A percentile compares a stretch with the other conserved stretches of the same genome.
phyloP scores from a whole-genome alignment of 1,140 invertebrate genomes.

The Lepidurus packardi region DNA sequence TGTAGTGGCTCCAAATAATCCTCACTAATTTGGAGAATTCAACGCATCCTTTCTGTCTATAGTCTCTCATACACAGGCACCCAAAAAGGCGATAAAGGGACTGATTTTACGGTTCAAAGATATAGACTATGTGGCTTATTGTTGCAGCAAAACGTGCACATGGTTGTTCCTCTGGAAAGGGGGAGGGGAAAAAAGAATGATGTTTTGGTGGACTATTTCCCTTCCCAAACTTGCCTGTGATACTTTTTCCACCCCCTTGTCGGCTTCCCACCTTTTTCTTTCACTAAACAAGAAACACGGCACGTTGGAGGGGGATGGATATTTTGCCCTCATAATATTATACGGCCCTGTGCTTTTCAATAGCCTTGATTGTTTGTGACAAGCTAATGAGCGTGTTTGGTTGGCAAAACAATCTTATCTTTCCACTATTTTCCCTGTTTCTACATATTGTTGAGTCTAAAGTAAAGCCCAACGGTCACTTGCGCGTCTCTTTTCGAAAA shows the following conservation, averaged over 20 bases:
- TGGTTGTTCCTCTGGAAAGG: background rate
- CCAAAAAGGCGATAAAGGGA: background rate
- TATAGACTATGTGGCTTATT: background rate
- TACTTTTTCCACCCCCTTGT: background rate
- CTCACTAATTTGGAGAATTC: background rate
- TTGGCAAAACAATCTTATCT: slow-evolving; percentile 15
- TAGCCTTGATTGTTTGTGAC: slow-evolving; percentile 7
- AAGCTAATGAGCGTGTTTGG: slow-evolving; percentile 17
- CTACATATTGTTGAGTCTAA: too few relatives aligned
- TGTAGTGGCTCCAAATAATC: slow-evolving; percentile 8
- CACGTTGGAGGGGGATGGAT: background rate
- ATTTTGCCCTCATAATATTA: slow-evolving; percentile 11
- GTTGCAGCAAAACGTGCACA: background rate
- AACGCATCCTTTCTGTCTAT: background rate
- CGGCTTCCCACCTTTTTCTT: background rate
- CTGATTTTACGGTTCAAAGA: slow-evolving; percentile 2
- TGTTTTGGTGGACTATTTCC: too few relatives aligned
- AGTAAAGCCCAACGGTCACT: too few relatives aligned
- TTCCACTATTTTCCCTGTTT: background rate
- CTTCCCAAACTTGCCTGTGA: background rate
- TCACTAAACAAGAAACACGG: background rate
- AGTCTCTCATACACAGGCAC: background rate
- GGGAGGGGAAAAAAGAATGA: too few relatives aligned
- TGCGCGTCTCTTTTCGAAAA: too few relatives aligned
- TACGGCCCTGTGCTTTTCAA: background rate